Conservation (phyloP, 2,797 vertebrate species). For the Semaprochilodus insignis region DNA sequence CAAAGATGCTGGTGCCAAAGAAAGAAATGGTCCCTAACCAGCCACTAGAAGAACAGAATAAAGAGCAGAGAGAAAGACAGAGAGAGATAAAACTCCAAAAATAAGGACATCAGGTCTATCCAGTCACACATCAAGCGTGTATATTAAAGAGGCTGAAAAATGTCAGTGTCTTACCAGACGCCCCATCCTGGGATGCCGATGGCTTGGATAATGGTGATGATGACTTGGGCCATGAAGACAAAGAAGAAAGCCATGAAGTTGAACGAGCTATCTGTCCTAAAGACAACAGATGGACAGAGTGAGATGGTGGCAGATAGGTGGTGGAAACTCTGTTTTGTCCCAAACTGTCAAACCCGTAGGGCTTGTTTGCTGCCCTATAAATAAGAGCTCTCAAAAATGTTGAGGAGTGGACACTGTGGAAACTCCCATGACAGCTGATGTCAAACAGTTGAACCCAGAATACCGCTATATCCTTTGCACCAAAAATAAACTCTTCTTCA, state of each 20-base stretch:
- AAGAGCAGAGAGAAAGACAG: background rate
- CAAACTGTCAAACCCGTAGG: constrained; percentile 37
- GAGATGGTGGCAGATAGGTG: constrained; percentile 10
- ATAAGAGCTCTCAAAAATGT: constrained; percentile 30
- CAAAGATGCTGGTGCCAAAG: constrained; percentile 91
- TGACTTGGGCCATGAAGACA: constrained; percentile 95
- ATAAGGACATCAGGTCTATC: background rate
- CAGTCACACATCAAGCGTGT: background rate
- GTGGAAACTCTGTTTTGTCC: constrained; percentile 4
- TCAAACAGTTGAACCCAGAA: constrained; percentile 6
- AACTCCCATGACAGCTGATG: constrained; percentile 5
- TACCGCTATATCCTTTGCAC: background rate
- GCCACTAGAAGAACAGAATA: constrained; percentile 77
- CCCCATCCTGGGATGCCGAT: constrained; percentile 98
- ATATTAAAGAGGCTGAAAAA: background rate
- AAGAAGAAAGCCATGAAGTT: constrained; percentile 99
- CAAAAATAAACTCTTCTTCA: background rate
- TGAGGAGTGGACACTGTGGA: background rate
- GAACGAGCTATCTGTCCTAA: constrained; percentile 96
- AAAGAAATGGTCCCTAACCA: constrained; percentile 95
- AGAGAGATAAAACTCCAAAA: background rate
- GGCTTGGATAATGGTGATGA: constrained; percentile 94
- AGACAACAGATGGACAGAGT: constrained; percentile 16
- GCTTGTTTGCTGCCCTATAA: constrained; percentile 39
- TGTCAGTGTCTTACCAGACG: constrained; percentile 87